Conservation (phyloP, 1,140 invertebrate species). For the Aphis craccivora region DNA sequence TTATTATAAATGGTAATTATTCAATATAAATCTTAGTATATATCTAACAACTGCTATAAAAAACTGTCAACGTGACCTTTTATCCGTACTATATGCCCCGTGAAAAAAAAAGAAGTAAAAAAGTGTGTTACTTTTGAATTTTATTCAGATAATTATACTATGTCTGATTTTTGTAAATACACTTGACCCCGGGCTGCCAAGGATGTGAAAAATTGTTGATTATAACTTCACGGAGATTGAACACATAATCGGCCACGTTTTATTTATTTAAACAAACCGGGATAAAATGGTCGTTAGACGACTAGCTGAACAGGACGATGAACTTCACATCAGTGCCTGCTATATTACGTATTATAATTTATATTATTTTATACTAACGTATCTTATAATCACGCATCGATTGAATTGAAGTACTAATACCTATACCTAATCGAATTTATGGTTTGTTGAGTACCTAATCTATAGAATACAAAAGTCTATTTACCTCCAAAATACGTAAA, state of each 20-base stretch:
- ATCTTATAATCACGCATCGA: background rate
- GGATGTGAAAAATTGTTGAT: slow-evolving; percentile 39
- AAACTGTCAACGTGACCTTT: background rate
- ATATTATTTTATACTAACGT: background rate
- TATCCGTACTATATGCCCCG: background rate
- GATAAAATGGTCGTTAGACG: background rate
- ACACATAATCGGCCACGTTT: background rate
- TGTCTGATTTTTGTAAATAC: slow-evolving; percentile 5
- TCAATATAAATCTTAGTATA: background rate
- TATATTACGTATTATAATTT: background rate
- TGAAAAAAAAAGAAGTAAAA: background rate
- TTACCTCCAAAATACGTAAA: background rate
- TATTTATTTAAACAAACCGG: background rate
- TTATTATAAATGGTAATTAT: slow-evolving; percentile 12
- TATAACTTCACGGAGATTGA: background rate
- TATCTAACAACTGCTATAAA: background rate
- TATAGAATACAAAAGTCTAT: background rate
- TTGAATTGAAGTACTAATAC: background rate
- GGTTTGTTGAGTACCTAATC: background rate
- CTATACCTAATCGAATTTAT: background rate
- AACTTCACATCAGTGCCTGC: background rate
- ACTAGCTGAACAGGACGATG: background rate
- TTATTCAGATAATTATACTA: background rate
- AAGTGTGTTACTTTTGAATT: background rate
- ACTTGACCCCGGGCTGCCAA: background rate